Evolutionary conservation across 2,888 invertebrate genomes (phyloP).

Genomic region (Thereva unica): DNA sequence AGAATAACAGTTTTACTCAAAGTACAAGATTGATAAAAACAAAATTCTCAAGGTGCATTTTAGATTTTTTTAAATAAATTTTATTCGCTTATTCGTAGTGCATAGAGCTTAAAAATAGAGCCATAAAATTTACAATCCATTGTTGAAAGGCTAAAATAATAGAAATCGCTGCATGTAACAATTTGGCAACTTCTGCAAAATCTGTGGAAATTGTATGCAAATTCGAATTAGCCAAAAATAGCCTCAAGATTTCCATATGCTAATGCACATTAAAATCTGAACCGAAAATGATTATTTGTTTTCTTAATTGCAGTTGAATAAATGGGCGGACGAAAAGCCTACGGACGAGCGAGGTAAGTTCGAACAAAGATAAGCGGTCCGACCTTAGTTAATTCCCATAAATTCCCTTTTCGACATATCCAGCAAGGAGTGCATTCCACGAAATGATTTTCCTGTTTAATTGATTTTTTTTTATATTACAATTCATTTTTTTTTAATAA

Average conservation of each 20-base stretch:
- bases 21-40: too few relatives aligned
- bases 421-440: background rate
- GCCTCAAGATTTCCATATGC: conserved; percentile 2
- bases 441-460: too few relatives aligned
- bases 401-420: background rate
- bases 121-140: too few relatives aligned
- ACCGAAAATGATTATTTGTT: conserved; percentile 44
- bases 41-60: too few relatives aligned
- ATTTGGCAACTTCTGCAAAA: background rate
- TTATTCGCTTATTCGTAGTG: too few relatives aligned
- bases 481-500: too few relatives aligned
- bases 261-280: conserved; percentile 21
- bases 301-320: conserved; percentile 74
- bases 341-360: conserved; percentile 52
- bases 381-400: background rate
- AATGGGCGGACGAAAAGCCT: conserved; percentile 65
- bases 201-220: conserved; percentile 3
- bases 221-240: conserved; percentile 8
- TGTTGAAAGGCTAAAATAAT: too few relatives aligned
- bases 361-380: background rate
- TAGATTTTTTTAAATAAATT: too few relatives aligned
- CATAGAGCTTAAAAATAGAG: too few relatives aligned
- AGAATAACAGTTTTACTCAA: too few relatives aligned
- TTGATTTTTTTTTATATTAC: too few relatives aligned
- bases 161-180: background rate